Evolutionary conservation across 2,797 vertebrate species (phyloP), one percentile per base, ranked within the genome.

Genomic region (Malurus splendens): DNA sequence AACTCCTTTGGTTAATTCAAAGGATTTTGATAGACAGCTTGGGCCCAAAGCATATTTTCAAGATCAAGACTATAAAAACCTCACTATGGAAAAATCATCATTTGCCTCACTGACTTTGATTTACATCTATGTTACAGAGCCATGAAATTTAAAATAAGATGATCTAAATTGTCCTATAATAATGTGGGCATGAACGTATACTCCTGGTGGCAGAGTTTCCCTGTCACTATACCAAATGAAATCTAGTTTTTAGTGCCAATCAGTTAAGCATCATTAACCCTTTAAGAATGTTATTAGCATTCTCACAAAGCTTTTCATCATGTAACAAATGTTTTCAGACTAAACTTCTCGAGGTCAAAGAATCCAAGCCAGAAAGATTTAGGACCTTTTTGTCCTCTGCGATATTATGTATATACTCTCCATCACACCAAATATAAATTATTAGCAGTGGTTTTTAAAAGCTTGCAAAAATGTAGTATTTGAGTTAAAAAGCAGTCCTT

Each of bases 101-200:
- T 92, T 95, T 95, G 64, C 80, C 78, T 94, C 84, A 75, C 87
- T 92, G 92, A 84, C 89, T 96, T 90, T 96, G 90, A 96, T 95
- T 95, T 96, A 95, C 83, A 65, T 84, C 87, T 94, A 9, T 86
- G 80, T 94, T 95, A 84, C 57, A 71, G 80, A 96, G 88, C 78
- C 90, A 91, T 91, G 82, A 86, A 86, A 87, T 94, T 95, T 93
- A 90, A 95, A 95, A 90, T 89, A 94, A 92, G 86, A 90, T 66
- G 78, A 87, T 90, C 83, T 82, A 77, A 90, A 95, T 96, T 95
- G 80, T 87, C 79, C 91, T 92, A 24, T 90, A 95, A 95, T 95
- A 92, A 94, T 88, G 90, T 92, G 86, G 92, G 73, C 78, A 82
- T 82, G 93, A 71, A 71, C 1, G 0, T 83, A 24, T 57, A 75